Conservation (phyloP, 2,797 vertebrate genomes). For the Poeciliopsis gracilis region DNA sequence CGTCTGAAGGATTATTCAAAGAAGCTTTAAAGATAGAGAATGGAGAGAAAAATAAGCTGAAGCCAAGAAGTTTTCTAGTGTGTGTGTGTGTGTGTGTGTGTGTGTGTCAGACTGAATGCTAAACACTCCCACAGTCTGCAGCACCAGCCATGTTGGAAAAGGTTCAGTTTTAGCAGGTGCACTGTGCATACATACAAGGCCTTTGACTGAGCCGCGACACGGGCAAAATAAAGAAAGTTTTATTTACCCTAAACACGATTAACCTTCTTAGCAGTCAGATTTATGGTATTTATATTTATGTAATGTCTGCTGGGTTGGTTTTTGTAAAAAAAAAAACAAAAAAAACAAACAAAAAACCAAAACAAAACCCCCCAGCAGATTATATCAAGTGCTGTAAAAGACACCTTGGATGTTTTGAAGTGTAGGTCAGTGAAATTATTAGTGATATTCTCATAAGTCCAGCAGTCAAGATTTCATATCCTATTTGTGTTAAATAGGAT, state of each 20-base stretch:
- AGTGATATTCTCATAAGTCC: not conserved
- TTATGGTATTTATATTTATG: not conserved
- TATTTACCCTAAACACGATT: not conserved
- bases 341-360: too few species aligned
- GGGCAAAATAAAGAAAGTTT: not conserved
- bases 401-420: not conserved
- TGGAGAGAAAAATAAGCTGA: constrained; percentile 13
- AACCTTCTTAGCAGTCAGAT: not conserved
- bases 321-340: not conserved
- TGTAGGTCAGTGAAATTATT: not conserved
- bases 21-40: constrained; percentile 5
- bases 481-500: not conserved
- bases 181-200: constrained; percentile 39
- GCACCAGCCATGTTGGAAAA: constrained; percentile 68
- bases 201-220: constrained; percentile 35
- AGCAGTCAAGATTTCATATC: not conserved
- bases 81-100: constrained; percentile 28
- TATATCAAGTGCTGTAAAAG: not conserved
- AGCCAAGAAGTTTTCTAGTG: constrained; percentile 27
- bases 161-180: constrained; percentile 77
- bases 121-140: constrained; percentile 67
- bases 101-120: constrained; percentile 67
- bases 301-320: not conserved
- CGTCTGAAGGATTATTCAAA: constrained; percentile 18
- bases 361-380: too few species aligned